A percentile compares a stretch with the other conserved stretches of the same genome.
Evolutionary conservation across 1,140 invertebrate genomes (phyloP).

Genomic region (Caenorhabditis tropicalis): DNA sequence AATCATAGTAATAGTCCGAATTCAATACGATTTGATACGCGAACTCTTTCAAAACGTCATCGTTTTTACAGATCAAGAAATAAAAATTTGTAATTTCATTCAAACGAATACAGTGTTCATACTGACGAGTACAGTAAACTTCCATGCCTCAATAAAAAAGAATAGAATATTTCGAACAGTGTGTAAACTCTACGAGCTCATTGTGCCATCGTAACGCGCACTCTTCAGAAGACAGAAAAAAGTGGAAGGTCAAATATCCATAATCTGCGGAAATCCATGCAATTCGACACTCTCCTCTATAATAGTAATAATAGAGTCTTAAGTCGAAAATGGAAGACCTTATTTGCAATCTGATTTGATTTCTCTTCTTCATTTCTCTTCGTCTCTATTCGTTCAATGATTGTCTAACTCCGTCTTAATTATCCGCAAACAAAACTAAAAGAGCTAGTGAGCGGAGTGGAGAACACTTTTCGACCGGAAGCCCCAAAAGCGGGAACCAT

Average conservation of each 20-base stretch:
- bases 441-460: neutral
- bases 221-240: neutral
- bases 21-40: no score
- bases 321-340: neutral
- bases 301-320: constrained; percentile 26
- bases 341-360: constrained; percentile 35
- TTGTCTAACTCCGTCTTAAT: constrained; percentile 33
- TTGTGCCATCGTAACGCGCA: neutral
- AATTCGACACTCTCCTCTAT: neutral
- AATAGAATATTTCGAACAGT: neutral
- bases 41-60: no score
- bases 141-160: neutral
- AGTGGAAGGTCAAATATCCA: neutral
- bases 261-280: neutral
- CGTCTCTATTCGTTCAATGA: neutral
- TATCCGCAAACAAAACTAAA: constrained; percentile 35
- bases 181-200: neutral
- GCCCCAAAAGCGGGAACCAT: constrained; percentile 9
- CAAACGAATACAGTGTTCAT: no score
- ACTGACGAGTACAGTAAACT: neutral
- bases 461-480: constrained; percentile 6
- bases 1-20: no score
- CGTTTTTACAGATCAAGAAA: no score
- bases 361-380: neutral
- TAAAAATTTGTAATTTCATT: no score